A percentile compares a stretch with the other conserved stretches of the same genome.
Evolutionary conservation across 2,113 vertebrate species (phyloP).

Genomic region (Hoplias malabaricus): DNA sequence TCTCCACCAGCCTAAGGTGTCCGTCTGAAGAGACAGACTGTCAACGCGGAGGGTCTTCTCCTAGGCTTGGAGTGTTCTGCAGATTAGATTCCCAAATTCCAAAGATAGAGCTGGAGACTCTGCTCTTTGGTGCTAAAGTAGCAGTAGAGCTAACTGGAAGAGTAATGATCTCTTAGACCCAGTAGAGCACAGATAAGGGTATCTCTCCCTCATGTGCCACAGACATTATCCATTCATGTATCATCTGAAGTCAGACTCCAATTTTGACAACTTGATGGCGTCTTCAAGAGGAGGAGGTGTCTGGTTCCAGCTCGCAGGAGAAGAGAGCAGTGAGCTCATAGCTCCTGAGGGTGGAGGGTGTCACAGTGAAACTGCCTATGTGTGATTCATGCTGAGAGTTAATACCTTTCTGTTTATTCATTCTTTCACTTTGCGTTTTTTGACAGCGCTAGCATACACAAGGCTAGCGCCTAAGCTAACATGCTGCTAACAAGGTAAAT

Average conservation of each 20-base stretch:
- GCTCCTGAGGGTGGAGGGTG: neutral
- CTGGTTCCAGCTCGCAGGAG: conserved; percentile 3
- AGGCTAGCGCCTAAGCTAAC: neutral
- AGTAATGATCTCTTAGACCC: conserved; percentile 47
- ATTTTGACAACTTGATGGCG: conserved; percentile 55
- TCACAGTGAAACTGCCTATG: neutral
- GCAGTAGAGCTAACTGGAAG: conserved; percentile 37
- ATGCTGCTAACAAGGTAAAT: neutral
- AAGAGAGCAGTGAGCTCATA: neutral
- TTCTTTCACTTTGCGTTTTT: conserved; percentile 26
- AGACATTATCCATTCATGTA: conserved; percentile 71
- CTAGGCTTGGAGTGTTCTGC: conserved; percentile 31
- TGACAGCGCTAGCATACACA: neutral
- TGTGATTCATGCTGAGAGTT: conserved; percentile 41
- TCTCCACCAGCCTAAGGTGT: conserved; percentile 55
- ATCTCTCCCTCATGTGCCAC: conserved; percentile 67
- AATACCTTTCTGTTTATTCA: conserved; percentile 31
- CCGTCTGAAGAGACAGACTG: conserved; percentile 55
- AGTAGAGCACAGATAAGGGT: conserved; percentile 64
- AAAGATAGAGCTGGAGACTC: conserved; percentile 61
- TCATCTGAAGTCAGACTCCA: conserved; percentile 59
- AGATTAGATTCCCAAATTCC: conserved; percentile 66
- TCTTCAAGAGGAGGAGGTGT: conserved; percentile 26
- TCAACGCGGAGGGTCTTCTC: conserved; percentile 52
- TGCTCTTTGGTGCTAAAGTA: neutral